Conservation (phyloP, 2,797 vertebrate species). For the Spatula clypeata region DNA sequence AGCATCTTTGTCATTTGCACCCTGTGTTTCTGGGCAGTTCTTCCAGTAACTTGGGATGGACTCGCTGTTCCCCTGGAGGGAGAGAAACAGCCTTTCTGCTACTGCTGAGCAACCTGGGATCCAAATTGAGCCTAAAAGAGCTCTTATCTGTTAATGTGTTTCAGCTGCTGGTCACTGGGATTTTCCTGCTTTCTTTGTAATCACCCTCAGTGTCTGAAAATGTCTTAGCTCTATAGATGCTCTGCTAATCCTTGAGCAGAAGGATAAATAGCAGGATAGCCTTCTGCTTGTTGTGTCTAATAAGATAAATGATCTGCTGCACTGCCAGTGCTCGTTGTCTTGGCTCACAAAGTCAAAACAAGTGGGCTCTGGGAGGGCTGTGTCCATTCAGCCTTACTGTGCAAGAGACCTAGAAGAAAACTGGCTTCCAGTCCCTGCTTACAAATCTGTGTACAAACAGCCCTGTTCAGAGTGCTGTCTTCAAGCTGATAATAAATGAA, state of each 20-base stretch:
- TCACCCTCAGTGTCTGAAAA: background rate
- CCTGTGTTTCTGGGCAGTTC: background rate
- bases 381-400: background rate
- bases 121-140: background rate
- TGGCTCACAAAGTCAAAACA: background rate
- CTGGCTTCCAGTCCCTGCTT: background rate
- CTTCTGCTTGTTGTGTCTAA: slow-evolving; percentile 4
- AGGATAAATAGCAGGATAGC: background rate
- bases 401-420: background rate
- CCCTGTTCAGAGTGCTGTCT: background rate
- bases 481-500: background rate
- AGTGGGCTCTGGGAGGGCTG: background rate
- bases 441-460: rapidly evolving
- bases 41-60: background rate
- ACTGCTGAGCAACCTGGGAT: background rate
- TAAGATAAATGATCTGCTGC: background rate
- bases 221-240: background rate
- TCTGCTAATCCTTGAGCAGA: slow-evolving; percentile 1
- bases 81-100: background rate
- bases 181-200: background rate
- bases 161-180: background rate
- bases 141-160: background rate
- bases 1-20: background rate
- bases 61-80: rapidly evolving
- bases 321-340: background rate